Conservation (phyloP, 2,797 vertebrate species). For the Avahi laniger region DNA sequence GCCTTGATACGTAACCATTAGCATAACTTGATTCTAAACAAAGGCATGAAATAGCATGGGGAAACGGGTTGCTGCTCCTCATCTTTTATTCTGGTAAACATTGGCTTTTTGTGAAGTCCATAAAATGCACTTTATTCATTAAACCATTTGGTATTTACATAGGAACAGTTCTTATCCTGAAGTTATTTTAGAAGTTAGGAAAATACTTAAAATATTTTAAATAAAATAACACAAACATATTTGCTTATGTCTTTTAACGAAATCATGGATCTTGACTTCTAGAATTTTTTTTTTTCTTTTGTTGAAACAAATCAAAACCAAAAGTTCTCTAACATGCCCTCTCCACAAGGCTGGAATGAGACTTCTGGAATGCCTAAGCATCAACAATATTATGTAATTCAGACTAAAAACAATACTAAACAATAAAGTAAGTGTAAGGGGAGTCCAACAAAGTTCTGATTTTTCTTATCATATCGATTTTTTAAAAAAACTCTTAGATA, state of each 20-base stretch:
- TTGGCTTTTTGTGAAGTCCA: neutral
- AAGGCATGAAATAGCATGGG: neutral
- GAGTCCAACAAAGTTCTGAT: neutral
- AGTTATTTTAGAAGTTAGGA: conserved; percentile 33
- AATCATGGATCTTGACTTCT: neutral
- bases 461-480: neutral
- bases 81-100: neutral
- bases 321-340: neutral
- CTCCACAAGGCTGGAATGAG: neutral
- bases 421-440: neutral
- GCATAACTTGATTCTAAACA: neutral
- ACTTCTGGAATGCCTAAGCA: neutral
- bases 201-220: neutral
- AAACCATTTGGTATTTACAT: neutral
- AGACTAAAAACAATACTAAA: neutral
- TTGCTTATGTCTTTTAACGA: neutral
- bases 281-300: neutral
- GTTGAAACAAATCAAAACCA: conserved; percentile 3
- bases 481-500: neutral
- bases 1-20: neutral
- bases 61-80: neutral
- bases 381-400: neutral
- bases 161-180: neutral
- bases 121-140: neutral
- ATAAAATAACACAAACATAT: neutral